Evolutionary conservation across 2,888 invertebrate species (phyloP).

Genomic region (Himalopsyche kuldschensis): DNA sequence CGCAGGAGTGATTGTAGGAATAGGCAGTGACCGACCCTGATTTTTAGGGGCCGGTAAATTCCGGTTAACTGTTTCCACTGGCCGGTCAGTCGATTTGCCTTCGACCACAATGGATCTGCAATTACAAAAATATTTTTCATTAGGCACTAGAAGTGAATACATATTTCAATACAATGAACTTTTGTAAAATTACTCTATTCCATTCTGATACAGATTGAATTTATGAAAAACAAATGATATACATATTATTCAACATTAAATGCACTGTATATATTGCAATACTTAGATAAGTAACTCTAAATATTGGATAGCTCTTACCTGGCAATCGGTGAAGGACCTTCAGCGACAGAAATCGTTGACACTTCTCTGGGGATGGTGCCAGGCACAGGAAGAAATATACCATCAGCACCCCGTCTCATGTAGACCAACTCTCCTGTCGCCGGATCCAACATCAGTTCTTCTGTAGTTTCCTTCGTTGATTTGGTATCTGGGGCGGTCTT

Average conservation of each 20-base stretch:
- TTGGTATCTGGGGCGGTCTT: background rate
- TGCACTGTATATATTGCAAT: no score
- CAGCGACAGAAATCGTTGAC: background rate
- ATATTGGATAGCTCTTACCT: constrained; percentile 3
- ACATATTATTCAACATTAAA: no score
- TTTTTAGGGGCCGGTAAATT: no score
- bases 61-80: background rate
- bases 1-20: background rate
- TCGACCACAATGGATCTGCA: background rate
- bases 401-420: constrained; percentile 35
- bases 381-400: constrained; percentile 45
- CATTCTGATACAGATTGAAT: no score
- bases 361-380: background rate
- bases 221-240: no score
- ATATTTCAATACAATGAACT: no score
- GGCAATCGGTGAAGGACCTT: background rate
- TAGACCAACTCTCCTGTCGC: constrained; percentile 36
- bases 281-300: background rate
- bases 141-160: no score
- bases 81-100: background rate
- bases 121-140: background rate
- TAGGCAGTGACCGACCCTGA: background rate
- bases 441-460: constrained; percentile 39
- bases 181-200: no score
- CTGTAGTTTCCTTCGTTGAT: constrained; percentile 16